Conservation (phyloP, 2,888 invertebrate species). For the Hanleya hanleyi region DNA sequence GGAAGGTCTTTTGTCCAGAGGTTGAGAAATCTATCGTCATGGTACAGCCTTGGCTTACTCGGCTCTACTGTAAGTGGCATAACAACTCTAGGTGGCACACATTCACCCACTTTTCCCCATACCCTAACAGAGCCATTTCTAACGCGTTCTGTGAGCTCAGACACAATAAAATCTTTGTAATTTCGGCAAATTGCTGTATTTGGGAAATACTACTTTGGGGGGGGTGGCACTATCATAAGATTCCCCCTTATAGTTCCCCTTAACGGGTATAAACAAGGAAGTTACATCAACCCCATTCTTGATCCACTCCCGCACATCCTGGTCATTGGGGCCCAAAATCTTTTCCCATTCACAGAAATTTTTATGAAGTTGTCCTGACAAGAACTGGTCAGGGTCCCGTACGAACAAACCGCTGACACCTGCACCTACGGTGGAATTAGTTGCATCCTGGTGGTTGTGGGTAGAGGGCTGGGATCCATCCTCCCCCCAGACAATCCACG, state of each 20-base stretch:
- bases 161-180: slow-evolving; percentile 8
- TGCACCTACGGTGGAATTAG: too few species aligned
- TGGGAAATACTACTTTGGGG: neutral
- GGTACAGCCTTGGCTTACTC: slow-evolving; percentile 24
- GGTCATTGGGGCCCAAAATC: neutral
- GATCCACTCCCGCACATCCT: slow-evolving; percentile 12
- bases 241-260: slow-evolving; percentile 26
- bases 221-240: slow-evolving; percentile 8
- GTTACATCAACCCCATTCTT: slow-evolving; percentile 20
- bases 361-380: neutral
- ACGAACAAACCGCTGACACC: too few species aligned
- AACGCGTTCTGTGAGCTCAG: slow-evolving; percentile 9
- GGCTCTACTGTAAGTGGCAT: slow-evolving; percentile 16
- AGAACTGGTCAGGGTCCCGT: too few species aligned
- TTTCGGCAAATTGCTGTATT: slow-evolving; percentile 7
- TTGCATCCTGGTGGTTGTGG: too few species aligned
- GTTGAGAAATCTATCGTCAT: slow-evolving; percentile 21
- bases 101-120: slow-evolving; percentile 15
- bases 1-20: slow-evolving; percentile 13
- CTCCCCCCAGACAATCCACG: too few species aligned
- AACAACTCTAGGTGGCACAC: neutral
- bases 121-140: slow-evolving; percentile 19
- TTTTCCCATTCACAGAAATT: neutral
- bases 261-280: slow-evolving; percentile 20
- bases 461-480: too few species aligned